Evolutionary conservation across 2,797 vertebrate species (phyloP), one percentile per base, ranked within the genome.

Genomic region (Bradypus variegatus): DNA sequence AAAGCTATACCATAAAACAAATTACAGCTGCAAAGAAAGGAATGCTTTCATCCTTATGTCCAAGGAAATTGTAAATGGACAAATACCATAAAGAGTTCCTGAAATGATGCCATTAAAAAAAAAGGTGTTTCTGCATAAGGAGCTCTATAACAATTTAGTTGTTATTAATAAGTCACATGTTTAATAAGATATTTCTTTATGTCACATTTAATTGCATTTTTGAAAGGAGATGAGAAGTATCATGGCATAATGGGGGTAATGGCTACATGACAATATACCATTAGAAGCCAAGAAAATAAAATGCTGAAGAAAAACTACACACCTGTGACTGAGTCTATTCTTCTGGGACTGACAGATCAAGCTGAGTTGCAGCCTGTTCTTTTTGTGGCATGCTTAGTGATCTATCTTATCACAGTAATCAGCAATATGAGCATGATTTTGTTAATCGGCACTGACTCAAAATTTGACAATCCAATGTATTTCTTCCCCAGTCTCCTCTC

Each of bases 391-490:
- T 96, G 96, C 87, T 60, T 92, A 3, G 1, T 80, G n/a, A 76
- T 96, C 48, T 96, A 96, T 76, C 27, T 91, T 5, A 38, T 88
- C 79, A 95, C 95, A 0, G 65, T 96, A 0, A 6, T 31, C 0
- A 86, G 94, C 18, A 97, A 96, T 0, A 6, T 80, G 73, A 79
- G 53, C 58, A 91, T 96, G 76, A 95, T 97, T 25, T 76, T 94
- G 16, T 11, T 96, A 73, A 96, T 96, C 80, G 89, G 89, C 65
- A 91, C 38, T 18, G 95, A 95, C 84, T 70, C 67, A 0, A 94
- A 93, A 33, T 94, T 96, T 38, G 93, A 96, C 18, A 96, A 93
- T 1, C 96, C 96, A 1, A 95, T 96, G 96, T 96, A 96, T 33
- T 91, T 95, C 31, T 67, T 94, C 36, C 58, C 93, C 27, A 88